phyloP scores from a whole-genome alignment of 2,113 vertebrate genomes.

The Uropsilus gracilis region DNA sequence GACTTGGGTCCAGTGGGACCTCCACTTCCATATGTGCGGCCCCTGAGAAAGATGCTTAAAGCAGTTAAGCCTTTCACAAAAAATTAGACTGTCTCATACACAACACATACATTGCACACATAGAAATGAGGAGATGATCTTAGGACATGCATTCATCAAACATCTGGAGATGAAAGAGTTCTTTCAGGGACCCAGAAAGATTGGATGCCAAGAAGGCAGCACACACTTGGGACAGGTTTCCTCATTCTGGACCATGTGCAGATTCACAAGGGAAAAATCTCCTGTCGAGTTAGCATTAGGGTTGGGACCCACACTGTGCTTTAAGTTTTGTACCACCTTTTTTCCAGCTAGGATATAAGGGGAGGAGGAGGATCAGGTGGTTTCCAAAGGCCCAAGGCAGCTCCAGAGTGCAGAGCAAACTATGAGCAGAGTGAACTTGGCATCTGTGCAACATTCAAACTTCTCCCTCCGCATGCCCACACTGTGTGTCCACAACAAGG shows the following conservation, averaged over 20 bases:
- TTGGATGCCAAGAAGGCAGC: not conserved
- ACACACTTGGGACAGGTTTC: not conserved
- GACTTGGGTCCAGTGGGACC: not conserved
- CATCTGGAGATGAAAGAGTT: not conserved
- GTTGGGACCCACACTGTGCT: not conserved
- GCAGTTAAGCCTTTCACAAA: not conserved
- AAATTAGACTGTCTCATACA: not conserved
- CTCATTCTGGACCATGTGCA: not conserved
- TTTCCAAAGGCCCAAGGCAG: not conserved
- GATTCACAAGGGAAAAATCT: not conserved
- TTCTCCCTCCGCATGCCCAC: not conserved
- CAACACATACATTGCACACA: not conserved
- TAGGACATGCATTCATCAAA: too few relatives aligned
- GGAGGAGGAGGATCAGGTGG: not conserved
- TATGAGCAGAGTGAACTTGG: fast-evolving
- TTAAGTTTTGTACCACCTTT: not conserved
- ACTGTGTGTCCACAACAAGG: fast-evolving
- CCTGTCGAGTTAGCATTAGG: not conserved
- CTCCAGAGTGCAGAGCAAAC: not conserved
- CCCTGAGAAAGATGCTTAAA: not conserved
- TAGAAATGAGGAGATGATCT: not conserved
- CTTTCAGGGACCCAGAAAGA: not conserved
- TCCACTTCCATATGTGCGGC: too few relatives aligned
- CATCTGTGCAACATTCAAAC: fast-evolving
- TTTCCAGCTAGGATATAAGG: not conserved